Percentiles rank a stretch among this genome's conserved stretches.
These are phyloP conservation scores for Ceratoteleas bidentatus DNA, from an alignment of 1,140 invertebrate species.

Conservation along the genomic window DNA sequence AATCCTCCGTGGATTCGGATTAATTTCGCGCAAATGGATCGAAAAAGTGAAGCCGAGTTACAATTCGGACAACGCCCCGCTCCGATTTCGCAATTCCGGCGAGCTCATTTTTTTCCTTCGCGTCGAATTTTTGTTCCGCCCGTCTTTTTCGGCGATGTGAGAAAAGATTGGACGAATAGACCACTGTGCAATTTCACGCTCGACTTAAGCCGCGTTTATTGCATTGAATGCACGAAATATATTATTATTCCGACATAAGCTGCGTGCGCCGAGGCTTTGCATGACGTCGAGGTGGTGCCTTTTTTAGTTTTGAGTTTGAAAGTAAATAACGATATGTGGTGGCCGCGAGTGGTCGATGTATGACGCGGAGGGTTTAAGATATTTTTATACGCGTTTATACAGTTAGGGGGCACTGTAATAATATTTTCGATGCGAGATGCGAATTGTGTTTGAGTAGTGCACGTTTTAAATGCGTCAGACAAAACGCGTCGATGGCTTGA, in stretches of 20 bases:
- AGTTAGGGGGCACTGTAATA: too few species aligned
- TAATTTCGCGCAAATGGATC: conserved; percentile 67
- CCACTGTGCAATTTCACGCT: conserved; percentile 62
- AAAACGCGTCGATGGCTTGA: too few species aligned
- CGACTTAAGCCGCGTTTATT: conserved; percentile 65
- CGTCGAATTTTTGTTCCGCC: not conserved
- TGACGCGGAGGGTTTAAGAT: too few species aligned
- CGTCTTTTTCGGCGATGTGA: conserved; percentile 38
- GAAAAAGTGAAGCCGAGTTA: conserved; percentile 50
- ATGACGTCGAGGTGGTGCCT: conserved; percentile 14
- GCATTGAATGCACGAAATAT: conserved; percentile 62
- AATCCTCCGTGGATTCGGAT: conserved; percentile 61
- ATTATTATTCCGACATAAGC: conserved; percentile 45
- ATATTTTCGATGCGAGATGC: too few species aligned
- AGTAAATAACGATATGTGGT: too few species aligned
- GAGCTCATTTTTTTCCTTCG: conserved; percentile 3
- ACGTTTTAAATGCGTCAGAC: too few species aligned
- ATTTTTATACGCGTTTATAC: too few species aligned
- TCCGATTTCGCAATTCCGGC: not conserved
- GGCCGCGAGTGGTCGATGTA: too few species aligned
- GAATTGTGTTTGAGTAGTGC: too few species aligned
- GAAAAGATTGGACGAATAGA: conserved; percentile 56
- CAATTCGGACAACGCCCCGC: not conserved
- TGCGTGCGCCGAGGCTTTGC: conserved; percentile 24
- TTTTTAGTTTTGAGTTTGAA: too few species aligned